Conservation (phyloP, 1,140 invertebrate genomes). For the Melipona quadrifasciata region DNA sequence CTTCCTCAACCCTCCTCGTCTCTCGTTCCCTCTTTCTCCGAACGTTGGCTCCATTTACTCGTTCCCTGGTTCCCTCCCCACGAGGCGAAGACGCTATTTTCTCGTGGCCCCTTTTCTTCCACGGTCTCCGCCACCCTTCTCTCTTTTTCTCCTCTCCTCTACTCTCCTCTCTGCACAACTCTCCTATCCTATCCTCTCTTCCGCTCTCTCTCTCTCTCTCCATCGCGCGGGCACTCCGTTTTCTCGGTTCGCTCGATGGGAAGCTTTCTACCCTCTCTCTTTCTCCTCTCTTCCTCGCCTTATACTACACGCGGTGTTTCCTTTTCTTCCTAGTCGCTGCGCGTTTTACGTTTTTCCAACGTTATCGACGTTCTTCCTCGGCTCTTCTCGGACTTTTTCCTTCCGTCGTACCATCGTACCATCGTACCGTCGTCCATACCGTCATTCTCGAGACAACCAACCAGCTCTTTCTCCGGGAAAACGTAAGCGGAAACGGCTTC, state of each 20-base stretch:
- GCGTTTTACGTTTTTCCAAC: conserved; percentile 77
- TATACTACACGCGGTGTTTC: conserved; percentile 49
- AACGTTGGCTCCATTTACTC: conserved; percentile 66
- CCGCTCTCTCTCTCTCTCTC: conserved; percentile 53
- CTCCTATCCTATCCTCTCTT: conserved; percentile 44
- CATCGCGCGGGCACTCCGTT: conserved; percentile 37
- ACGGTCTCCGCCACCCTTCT: conserved; percentile 58
- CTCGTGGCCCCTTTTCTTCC: conserved; percentile 72
- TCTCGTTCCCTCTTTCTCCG: conserved; percentile 56
- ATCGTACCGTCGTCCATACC: conserved; percentile 19
- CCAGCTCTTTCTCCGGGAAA: conserved; percentile 66
- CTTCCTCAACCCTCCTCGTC: conserved; percentile 62
- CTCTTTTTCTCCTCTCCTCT: conserved; percentile 54
- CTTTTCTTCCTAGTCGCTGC: conserved; percentile 43
- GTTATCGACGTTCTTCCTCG: conserved; percentile 76
- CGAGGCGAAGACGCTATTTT: conserved; percentile 71
- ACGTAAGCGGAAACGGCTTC: conserved; percentile 66
- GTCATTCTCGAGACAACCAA: conserved; percentile 66
- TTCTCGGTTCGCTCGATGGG: conserved; percentile 46
- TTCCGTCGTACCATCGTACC: conserved; percentile 60
- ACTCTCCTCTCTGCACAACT: conserved; percentile 55
- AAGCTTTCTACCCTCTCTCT: conserved; percentile 48
- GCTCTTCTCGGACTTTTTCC: conserved; percentile 66
- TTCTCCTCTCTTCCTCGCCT: conserved; percentile 49
- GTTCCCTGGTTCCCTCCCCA: conserved; percentile 53